Base-by-base conservation (phyloP, 2,888 invertebrate genomes). In the Drosophila prostipennis region DNA sequence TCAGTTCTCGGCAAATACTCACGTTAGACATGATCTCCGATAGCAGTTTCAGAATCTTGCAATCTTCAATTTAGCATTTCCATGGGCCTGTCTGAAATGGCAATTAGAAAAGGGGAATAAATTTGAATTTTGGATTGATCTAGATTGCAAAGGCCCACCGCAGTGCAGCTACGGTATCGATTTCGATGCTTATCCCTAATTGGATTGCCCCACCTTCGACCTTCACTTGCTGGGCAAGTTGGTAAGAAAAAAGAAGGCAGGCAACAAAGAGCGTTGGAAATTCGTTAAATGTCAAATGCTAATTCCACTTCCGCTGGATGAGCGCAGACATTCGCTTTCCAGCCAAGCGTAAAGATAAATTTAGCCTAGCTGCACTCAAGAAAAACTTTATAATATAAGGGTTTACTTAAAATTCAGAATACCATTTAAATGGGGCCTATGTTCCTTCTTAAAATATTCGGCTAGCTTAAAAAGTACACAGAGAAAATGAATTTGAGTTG, bases 1-100 rank as follows among this genome's bases (percentile, higher is more conserved):
- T 34, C 4, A 19, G n/a, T 32, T 57, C 8, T 54, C 55, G 1
- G 2, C 13, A 42, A 19, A 3, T 36, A 74, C 54, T 89, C 78
- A 90, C 91, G 80, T 90, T 89, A 57, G 90, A 90, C 90, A 90
- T 90, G 74, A 68, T 89, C 68, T 45, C 13, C 19, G 29, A 39
- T 34, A 26, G 16, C 43, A 43, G 26, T 42, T 36, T 53, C 10
- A 10, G 32, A 48, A 49, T 39, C 43, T 6, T 34, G 36, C 23
- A 52, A 42, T 48, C 54, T 11, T 57, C 14, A 34, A 53, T 36
- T 40, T 78, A 74, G 73, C 89, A 87, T 88, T 78, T 65, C 78
- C 53, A 34, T 46, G 23, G 71, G 74, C 80, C 87, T 85, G 84
- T 81, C 89, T 90, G 80, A n/a, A 78, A 84, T 55, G 37, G 52